Percentiles rank a stretch among this genome's conserved stretches.
phyloP scores from a whole-genome alignment of 2,888 invertebrate genomes.

The Helicoverpa assulta region DNA sequence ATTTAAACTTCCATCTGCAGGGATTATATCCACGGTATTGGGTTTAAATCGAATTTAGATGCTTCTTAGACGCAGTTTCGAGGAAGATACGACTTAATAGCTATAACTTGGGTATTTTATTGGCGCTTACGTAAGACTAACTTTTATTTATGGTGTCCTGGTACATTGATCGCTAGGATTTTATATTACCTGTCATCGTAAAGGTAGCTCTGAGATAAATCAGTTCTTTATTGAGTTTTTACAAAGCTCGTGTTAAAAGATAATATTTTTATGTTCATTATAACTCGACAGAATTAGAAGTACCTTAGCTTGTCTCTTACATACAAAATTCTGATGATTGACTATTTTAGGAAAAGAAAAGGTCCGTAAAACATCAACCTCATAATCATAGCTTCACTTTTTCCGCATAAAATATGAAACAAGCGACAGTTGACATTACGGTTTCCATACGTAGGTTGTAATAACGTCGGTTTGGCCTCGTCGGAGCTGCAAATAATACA shows the following conservation, averaged over 20 bases:
- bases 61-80: slow-evolving; percentile 68
- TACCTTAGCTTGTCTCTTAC: no score
- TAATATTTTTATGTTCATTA: no score
- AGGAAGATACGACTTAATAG: slow-evolving; percentile 64
- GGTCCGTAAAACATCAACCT: slow-evolving; percentile 9
- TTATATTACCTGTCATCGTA: slow-evolving; percentile 28
- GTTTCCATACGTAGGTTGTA: slow-evolving; percentile 35
- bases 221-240: background rate
- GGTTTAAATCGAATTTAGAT: slow-evolving; percentile 72
- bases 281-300: no score
- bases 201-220: slow-evolving; percentile 15
- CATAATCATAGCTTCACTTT: slow-evolving; percentile 29
- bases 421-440: slow-evolving; percentile 52
- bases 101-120: slow-evolving; percentile 68
- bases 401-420: slow-evolving; percentile 44
- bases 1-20: slow-evolving; percentile 69
- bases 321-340: no score
- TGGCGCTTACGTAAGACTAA: slow-evolving; percentile 57
- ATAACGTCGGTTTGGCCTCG: slow-evolving; percentile 55
- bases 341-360: slow-evolving; percentile 19
- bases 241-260: background rate
- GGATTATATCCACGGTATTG: slow-evolving; percentile 71
- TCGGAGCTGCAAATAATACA: slow-evolving; percentile 66
- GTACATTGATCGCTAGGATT: slow-evolving; percentile 45
- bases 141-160: slow-evolving; percentile 63